phyloP scores from a whole-genome alignment of 2,888 invertebrate species.

The Rhogogaster chlorosoma region DNA sequence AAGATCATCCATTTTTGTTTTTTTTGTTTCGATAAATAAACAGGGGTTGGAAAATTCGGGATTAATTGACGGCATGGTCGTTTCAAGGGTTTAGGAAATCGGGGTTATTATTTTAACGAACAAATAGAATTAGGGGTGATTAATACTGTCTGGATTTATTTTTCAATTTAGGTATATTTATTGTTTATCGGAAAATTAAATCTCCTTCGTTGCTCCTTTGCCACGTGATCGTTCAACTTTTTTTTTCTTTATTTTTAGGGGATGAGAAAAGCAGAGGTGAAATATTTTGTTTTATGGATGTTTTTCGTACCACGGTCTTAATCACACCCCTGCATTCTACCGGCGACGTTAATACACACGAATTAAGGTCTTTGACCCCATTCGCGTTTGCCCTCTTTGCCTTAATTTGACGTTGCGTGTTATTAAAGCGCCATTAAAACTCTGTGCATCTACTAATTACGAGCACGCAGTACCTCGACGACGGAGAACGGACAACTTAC shows the following conservation, averaged over 20 bases:
- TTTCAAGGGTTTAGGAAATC: not conserved
- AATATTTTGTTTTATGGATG: not conserved
- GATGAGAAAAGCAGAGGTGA: not conserved
- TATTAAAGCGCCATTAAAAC: slow-evolving; percentile 74
- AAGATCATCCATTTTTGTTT: not conserved
- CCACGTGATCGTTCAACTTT: not conserved
- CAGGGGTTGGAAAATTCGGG: not conserved
- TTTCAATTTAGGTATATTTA: not conserved
- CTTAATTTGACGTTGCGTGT: slow-evolving; percentile 73
- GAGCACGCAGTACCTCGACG: slow-evolving; percentile 66
- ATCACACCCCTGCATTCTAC: slow-evolving; percentile 35
- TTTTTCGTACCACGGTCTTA: not conserved
- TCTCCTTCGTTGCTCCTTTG: not conserved
- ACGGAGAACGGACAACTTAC: slow-evolving; percentile 13
- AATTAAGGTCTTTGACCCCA: slow-evolving; percentile 65
- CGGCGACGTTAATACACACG: slow-evolving; percentile 24
- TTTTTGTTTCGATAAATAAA: not conserved
- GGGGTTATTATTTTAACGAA: not conserved
- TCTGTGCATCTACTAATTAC: slow-evolving; percentile 73
- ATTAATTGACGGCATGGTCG: not conserved
- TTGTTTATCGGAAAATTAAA: not conserved
- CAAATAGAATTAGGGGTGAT: not conserved
- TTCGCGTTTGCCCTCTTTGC: slow-evolving; percentile 53
- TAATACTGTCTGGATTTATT: not conserved
- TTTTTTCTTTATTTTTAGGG: not conserved